These are phyloP conservation scores for Perizoma affinitatum DNA, from an alignment of 2,888 invertebrate genomes.

Conservation along the genomic window DNA sequence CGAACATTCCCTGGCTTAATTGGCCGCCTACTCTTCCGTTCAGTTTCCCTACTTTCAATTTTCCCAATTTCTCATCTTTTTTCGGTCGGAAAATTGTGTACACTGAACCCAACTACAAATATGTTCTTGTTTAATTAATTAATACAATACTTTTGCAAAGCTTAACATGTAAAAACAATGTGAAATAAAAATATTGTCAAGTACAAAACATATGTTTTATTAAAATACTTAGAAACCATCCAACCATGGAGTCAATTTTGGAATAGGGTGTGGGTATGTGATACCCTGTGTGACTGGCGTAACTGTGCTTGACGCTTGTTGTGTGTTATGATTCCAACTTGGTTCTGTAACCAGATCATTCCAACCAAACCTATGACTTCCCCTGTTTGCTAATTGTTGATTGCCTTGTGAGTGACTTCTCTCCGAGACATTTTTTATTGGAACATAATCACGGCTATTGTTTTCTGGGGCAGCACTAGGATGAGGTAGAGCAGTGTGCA, in stretches of 20 bases:
- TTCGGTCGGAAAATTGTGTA: constrained; percentile 14
- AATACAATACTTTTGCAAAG: not conserved
- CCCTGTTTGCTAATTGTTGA: constrained; percentile 37
- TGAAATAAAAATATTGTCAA: constrained; percentile 5
- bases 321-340: constrained; percentile 14
- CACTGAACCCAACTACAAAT: constrained; percentile 17
- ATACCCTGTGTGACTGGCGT: constrained; percentile 4
- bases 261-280: constrained; percentile 49
- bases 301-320: constrained; percentile 16
- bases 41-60: constrained; percentile 16
- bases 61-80: constrained; percentile 18
- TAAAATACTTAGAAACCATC: constrained; percentile 55
- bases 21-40: constrained; percentile 7
- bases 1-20: not conserved
- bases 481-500: not conserved
- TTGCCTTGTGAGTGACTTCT: not conserved
- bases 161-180: not conserved
- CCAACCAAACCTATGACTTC: constrained; percentile 51
- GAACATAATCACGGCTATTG: not conserved
- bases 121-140: constrained; percentile 9
- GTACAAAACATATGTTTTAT: not conserved
- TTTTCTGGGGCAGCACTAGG: constrained; percentile 1
- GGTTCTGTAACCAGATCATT: constrained; percentile 35
- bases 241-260: constrained; percentile 59
- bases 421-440: not conserved